Percentiles rank a stretch among this genome's conserved stretches.
phyloP scores from a whole-genome alignment of 1,140 invertebrate genomes.

The Temnothorax curvispinosus region DNA sequence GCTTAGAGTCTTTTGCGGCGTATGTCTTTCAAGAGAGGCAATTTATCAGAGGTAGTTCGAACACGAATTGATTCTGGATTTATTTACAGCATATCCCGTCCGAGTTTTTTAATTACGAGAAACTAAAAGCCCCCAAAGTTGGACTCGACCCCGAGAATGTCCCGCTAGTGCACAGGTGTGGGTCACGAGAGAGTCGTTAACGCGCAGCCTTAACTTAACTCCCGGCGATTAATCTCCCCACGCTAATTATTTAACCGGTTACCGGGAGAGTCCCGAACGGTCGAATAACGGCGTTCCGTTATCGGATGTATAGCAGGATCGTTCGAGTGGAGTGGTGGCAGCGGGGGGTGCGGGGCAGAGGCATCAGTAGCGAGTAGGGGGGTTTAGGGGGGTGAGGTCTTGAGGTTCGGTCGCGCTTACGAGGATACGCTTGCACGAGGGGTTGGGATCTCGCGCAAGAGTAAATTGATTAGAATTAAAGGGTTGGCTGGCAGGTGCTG shows the following conservation, averaged over 20 bases:
- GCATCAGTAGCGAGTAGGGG: constrained; percentile 59
- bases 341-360: constrained; percentile 9
- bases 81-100: background rate
- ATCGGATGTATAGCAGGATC: constrained; percentile 69
- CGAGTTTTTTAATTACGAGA: constrained; percentile 13
- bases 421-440: constrained; percentile 68
- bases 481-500: constrained; percentile 80
- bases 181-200: constrained; percentile 66
- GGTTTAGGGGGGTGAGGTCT: constrained; percentile 51
- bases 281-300: constrained; percentile 68
- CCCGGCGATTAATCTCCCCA: constrained; percentile 80
- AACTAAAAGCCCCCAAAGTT: background rate
- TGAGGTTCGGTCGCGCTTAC: constrained; percentile 71
- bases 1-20: background rate
- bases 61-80: constrained; percentile 2
- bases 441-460: constrained; percentile 76
- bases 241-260: constrained; percentile 83
- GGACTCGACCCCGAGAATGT: background rate
- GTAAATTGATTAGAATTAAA: constrained; percentile 87
- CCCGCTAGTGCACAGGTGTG: background rate
- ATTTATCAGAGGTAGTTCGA: background rate
- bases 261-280: constrained; percentile 64
- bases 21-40: background rate
- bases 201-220: constrained; percentile 69
- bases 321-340: constrained; percentile 62